phyloP scores from a whole-genome alignment of 2,113 vertebrate species.

The Petaurus breviceps region DNA sequence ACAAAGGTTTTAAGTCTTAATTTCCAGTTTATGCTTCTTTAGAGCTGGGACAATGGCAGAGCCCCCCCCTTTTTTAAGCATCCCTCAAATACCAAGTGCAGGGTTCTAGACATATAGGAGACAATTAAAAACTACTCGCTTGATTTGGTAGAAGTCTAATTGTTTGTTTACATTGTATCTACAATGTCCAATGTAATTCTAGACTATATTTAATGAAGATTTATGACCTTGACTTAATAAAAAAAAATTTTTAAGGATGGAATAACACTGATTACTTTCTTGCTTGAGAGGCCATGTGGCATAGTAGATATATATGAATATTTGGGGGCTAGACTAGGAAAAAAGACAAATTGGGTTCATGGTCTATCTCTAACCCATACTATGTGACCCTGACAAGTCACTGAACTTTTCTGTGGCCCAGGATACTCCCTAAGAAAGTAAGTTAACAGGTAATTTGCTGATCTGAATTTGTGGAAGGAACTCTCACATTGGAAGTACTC shows the following conservation, averaged over 20 bases:
- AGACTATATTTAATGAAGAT: background rate
- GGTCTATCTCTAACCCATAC: background rate
- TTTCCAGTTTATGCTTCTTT: background rate
- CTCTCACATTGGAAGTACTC: background rate
- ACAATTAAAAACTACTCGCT: background rate
- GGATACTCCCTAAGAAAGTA: background rate
- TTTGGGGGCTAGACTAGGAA: background rate
- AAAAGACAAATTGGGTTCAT: background rate
- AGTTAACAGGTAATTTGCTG: background rate
- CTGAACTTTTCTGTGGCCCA: background rate
- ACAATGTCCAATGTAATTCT: background rate
- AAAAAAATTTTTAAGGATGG: too few relatives aligned
- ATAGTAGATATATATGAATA: background rate
- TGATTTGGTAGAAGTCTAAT: background rate
- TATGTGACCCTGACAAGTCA: background rate
- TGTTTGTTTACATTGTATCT: background rate
- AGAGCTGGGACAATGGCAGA: background rate
- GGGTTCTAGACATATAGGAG: background rate
- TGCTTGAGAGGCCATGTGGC: background rate
- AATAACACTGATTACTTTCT: background rate
- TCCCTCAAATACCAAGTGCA: background rate
- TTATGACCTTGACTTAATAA: background rate
- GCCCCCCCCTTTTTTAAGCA: background rate
- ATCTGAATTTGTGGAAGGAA: background rate
- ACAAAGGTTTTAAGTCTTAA: background rate